Conservation (phyloP, 2,888 invertebrate genomes). For the Mechanitis messenoides region DNA sequence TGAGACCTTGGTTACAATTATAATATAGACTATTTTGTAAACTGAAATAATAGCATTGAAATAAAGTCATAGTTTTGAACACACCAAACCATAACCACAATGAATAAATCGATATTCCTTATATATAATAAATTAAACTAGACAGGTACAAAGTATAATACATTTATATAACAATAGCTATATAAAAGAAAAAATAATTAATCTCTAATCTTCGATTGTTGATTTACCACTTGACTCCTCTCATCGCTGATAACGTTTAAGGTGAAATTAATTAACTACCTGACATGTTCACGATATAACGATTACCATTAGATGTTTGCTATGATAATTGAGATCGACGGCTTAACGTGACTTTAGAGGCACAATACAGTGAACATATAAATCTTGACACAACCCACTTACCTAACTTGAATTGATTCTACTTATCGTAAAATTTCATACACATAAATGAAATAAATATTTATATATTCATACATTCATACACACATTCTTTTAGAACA, state of each 20-base stretch:
- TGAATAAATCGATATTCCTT: background rate
- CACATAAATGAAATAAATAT: background rate
- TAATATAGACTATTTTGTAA: background rate
- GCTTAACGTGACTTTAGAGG: background rate
- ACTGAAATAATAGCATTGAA: background rate
- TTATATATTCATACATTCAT: too few species aligned
- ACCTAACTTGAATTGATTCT: background rate
- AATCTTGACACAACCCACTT: constrained; percentile 2
- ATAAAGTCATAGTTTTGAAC: background rate
- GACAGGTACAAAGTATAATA: too few species aligned
- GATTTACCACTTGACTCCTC: background rate
- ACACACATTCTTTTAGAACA: too few species aligned
- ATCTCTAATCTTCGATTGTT: too few species aligned
- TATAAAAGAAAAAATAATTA: too few species aligned
- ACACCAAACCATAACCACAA: background rate
- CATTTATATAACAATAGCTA: too few species aligned
- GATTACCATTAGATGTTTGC: background rate
- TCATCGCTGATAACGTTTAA: background rate
- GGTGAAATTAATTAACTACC: background rate
- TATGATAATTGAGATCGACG: constrained; percentile 4
- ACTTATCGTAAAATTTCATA: background rate
- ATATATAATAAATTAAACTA: too few species aligned
- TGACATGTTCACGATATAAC: background rate
- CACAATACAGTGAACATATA: background rate
- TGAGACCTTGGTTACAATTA: background rate